phyloP scores from a whole-genome alignment of 2,888 invertebrate species.

The Hyles lineata region DNA sequence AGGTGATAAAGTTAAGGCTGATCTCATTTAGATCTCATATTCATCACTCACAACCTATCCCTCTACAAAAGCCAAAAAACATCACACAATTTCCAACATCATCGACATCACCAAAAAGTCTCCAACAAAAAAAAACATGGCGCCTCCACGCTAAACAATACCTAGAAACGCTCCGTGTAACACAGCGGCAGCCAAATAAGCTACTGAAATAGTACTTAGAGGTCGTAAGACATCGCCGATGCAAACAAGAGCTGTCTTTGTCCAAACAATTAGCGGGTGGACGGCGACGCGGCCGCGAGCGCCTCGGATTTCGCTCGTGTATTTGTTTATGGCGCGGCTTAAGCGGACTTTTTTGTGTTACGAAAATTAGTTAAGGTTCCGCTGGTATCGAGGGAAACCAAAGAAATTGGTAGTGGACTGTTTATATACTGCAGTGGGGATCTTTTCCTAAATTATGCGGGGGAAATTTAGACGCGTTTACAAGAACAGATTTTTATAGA shows the following conservation, averaged over 20 bases:
- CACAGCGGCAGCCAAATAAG: constrained; percentile 50
- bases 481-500: no score
- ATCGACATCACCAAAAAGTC: no score
- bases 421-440: not conserved
- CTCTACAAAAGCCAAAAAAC: no score
- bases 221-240: constrained; percentile 55
- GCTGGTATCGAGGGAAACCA: constrained; percentile 1
- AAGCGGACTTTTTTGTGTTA: constrained; percentile 30
- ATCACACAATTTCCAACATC: no score
- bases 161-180: constrained; percentile 13
- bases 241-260: constrained; percentile 60
- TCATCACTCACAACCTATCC: no score
- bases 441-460: no score
- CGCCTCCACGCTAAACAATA: not conserved
- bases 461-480: no score
- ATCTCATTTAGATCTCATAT: no score
- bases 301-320: constrained; percentile 50
- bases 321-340: constrained; percentile 44
- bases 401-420: not conserved
- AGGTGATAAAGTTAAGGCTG: no score
- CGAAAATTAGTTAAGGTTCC: constrained; percentile 20
- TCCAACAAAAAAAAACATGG: not conserved
- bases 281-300: constrained; percentile 49
- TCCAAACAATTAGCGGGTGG: constrained; percentile 63
- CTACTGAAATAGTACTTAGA: constrained; percentile 65